Conservation (phyloP, 2,888 invertebrate genomes). For the Athripsodes cinereus region DNA sequence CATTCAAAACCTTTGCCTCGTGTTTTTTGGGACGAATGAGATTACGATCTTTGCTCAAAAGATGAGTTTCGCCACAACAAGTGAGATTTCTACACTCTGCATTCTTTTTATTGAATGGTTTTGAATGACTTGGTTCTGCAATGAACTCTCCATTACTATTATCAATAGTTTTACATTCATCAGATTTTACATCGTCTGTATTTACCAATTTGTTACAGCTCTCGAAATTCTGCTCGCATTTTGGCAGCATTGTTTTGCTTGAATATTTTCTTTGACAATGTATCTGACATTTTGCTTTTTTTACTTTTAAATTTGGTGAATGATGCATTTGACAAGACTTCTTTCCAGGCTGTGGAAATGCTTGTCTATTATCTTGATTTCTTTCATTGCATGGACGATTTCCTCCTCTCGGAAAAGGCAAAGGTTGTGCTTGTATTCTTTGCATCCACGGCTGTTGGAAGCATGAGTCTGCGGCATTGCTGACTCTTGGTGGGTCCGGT, state of each 20-base stretch:
- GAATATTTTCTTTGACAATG: too few relatives aligned
- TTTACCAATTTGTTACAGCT: neutral
- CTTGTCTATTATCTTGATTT: too few relatives aligned
- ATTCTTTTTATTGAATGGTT: neutral
- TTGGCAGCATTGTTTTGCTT: too few relatives aligned
- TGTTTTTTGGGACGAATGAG: neutral
- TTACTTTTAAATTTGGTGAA: neutral
- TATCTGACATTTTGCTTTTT: neutral
- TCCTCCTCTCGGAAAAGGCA: neutral
- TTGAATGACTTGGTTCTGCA: neutral
- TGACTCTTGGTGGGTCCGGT: slow-evolving; percentile 40
- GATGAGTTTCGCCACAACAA: neutral
- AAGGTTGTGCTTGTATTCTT: neutral
- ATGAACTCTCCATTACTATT: neutral
- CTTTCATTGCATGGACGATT: too few relatives aligned
- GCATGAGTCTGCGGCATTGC: slow-evolving; percentile 24
- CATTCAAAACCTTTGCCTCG: slow-evolving; percentile 2
- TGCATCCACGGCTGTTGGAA: slow-evolving; percentile 20
- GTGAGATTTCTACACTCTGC: neutral
- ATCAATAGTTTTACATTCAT: neutral
- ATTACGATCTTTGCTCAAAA: neutral
- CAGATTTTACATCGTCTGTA: neutral
- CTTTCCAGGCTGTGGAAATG: too few relatives aligned
- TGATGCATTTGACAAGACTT: neutral
- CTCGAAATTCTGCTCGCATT: neutral